Evolutionary conservation across 2,888 invertebrate genomes (phyloP).

Genomic region (Orthosia cruda): DNA sequence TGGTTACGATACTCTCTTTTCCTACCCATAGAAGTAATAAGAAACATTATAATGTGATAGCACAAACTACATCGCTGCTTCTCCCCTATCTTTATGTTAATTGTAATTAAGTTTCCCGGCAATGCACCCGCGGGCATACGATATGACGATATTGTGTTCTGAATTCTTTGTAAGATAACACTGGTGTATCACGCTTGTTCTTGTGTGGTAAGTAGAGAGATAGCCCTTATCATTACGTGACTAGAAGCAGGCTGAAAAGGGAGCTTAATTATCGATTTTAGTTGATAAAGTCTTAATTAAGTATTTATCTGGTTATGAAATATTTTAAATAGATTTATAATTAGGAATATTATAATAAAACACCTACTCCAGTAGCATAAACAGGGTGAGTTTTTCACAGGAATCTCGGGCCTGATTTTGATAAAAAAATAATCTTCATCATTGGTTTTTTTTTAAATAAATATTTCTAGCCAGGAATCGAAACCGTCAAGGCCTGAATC

Average conservation of each 20-base stretch:
- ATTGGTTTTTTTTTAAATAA: no score
- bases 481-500: no score
- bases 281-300: not conserved
- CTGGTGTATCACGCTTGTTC: conserved; percentile 9
- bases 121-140: conserved; percentile 66
- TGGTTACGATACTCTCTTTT: not conserved
- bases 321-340: no score
- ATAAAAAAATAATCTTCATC: no score
- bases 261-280: conserved; percentile 6
- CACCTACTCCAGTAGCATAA: no score
- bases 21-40: conserved; percentile 13
- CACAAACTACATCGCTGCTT: conserved; percentile 55
- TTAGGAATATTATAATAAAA: no score
- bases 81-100: conserved; percentile 59
- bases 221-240: conserved; percentile 29
- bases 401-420: no score
- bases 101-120: conserved; percentile 63
- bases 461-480: no score
- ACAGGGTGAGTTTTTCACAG: no score
- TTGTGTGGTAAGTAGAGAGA: conserved; percentile 9
- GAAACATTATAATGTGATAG: conserved; percentile 56
- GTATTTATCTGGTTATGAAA: not conserved
- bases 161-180: conserved; percentile 52
- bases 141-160: conserved; percentile 41
- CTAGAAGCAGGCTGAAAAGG: not conserved